Base-by-base conservation (phyloP, 2,113 vertebrate genomes). In the Cyrtonyx montezumae region DNA sequence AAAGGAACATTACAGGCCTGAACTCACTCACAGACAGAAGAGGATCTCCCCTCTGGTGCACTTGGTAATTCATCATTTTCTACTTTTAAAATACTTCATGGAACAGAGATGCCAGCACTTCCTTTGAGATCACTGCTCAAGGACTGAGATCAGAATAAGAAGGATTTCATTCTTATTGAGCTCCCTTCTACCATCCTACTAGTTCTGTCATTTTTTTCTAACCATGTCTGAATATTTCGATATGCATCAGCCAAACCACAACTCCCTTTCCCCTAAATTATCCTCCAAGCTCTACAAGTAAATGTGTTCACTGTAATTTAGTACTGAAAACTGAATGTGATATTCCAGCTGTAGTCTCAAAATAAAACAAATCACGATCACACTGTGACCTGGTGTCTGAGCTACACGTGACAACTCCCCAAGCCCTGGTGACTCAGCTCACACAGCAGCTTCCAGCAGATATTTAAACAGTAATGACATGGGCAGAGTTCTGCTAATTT, bases 401-500 rank as follows among this genome's bases (percentile, higher is more conserved):
- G 87, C 87, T 80, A 89, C 93, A 93, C 75, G 78, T 92, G 96
- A 59, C 83, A 78, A 20, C 59, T 90, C 71, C 66, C 5, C 0
- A 26, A 67, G 68, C 14, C 22, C 7, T n/a, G 59, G 88, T 93
- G 93, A 96, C 84, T 96, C 95, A 95, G 90, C 82, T 43, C 81
- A 71, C 40, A 46, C 23, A 55, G 59, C 88, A 86, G 81, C 90
- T 96, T 69, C 82, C 93, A 87, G 82, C 81, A 89, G 79, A 63
- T 59, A 93, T 9, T 94, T 93, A 53, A 92, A 37, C 1, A 0
- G 8, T 91, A 95, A 94, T 70, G 88, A 90, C 90, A 92, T 21
- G 89, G 90, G 82, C 81, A 95, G 80, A 88, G 88, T 71, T 76
- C 87, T 93, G 89, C 51, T 87, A 94, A 88, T 94, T 91, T 84